Percentiles rank a stretch among this genome's conserved stretches.
Evolutionary conservation across 2,888 invertebrate species (phyloP).

Genomic region (Xestia xanthographa): DNA sequence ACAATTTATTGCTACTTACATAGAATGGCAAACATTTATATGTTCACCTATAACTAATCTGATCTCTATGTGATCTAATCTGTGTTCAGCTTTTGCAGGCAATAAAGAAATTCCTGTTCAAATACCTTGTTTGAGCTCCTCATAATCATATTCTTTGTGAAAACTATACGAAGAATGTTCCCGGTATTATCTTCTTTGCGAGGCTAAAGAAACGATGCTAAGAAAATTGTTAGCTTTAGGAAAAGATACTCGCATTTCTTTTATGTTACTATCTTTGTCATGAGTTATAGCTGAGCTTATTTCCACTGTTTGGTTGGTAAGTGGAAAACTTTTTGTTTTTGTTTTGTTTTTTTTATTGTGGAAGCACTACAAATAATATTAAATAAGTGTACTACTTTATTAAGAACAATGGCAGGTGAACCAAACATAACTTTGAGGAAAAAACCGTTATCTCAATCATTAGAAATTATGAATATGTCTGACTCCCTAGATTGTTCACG

Average conservation of each 20-base stretch:
- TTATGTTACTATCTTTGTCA: conserved; percentile 6
- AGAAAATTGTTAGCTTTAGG: conserved; percentile 22
- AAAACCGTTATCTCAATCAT: no score
- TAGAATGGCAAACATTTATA: no score
- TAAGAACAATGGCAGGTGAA: no score
- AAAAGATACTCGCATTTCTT: conserved; percentile 7
- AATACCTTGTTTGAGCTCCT: conserved; percentile 24
- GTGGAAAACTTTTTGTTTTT: no score
- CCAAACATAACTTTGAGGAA: no score
- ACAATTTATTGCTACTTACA: neutral
- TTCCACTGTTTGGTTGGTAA: conserved; percentile 6
- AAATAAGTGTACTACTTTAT: no score
- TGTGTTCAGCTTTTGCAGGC: neutral
- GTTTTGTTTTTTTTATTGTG: no score
- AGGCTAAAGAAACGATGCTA: conserved; percentile 18
- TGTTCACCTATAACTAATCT: neutral
- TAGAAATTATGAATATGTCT: no score
- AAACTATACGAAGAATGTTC: conserved; percentile 46
- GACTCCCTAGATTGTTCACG: no score
- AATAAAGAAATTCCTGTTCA: conserved; percentile 44
- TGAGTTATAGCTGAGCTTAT: neutral
- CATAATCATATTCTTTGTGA: conserved; percentile 44
- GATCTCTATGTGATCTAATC: no score
- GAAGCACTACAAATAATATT: no score
- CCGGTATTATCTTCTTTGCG: conserved; percentile 25